Base-by-base conservation (phyloP, 1,140 invertebrate genomes). In the Polypedilum pembai region DNA sequence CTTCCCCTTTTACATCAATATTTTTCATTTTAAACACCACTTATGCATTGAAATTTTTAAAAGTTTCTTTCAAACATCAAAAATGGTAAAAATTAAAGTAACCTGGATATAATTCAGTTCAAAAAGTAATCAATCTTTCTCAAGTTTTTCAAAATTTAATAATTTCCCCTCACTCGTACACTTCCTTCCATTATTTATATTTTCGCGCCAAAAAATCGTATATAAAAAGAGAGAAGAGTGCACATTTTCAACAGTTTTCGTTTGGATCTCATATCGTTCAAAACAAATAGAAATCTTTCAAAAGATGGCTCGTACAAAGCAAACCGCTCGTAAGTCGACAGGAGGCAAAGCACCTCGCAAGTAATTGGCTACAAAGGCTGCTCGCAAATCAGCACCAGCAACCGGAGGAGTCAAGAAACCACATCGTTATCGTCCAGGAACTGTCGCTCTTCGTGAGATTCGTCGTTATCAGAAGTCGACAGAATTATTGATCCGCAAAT, bases 401-500 rank as follows among this genome's bases (percentile, higher is more conserved):
- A 86, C 86, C 66, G 84, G 69, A 73, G 74, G 66, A 40, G 40
- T 73, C 56, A 79, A 78, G 78, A 77, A 77, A 75, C 74, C 33
- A 76, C 89, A 4, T 86, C 89, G 79, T 82, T 90, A 33, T 76
- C 77, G 81, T 73, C 89, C 88, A 83, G 86, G 91, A 78, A 87
- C 84, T 75, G 92, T 90, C 83, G 85, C 86, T n/a, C 45, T n/a
- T 56, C 45, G 12, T 56, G 89, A 91, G 76, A 91, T 33, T 33
- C 24, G 24, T 33, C 24, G 24, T 33, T 33, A 33, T 33, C 24
- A 33, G 5, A 33, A 91, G 76, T 88, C 90, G 2, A 94, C 92
- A 40, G 93, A 95, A 78, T 86, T 91, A 81, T 79, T 94, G n/a
- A 94, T 95, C 81, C 86, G 92, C 73, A 95, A 94, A 83, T 83